Base-by-base conservation (phyloP, 2,888 invertebrate genomes). In the Endomychus coccineus region DNA sequence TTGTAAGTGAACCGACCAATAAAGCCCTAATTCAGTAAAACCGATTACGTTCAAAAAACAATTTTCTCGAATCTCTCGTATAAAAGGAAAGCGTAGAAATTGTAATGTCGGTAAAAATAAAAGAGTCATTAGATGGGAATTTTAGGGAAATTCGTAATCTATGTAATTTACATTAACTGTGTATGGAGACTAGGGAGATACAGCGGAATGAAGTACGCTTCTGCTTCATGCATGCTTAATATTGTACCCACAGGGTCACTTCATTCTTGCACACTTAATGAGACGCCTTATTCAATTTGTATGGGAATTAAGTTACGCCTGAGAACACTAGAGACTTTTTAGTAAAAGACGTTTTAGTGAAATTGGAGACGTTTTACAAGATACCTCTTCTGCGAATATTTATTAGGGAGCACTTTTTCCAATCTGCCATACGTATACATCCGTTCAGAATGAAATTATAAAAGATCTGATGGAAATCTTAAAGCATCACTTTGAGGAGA, bases 221-320 rank as follows among this genome's bases (percentile, higher is more conserved):
- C 31, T 39, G 45, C 45, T 54, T 59, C 59, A 59, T 61, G 58
- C 59, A 61, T 61, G 59, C 59, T 60, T 61, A 61, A 61, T 59
- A 55, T 49, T 48, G 48, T 49, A 51, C 54, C 56, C 56, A 55
- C 55, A 54, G 59, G 59, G 58, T 59, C 61, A 59, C 57, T 59
- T 56, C 52, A 56, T 57, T 58, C 56, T 54, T 54, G 52, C 46
- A 43, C 49, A 51, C 45, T 54, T 58, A 61, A 60, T 58, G 56
- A 58, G 52, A 51, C 50, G 56, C 55, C 57, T 61, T 57, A 59
- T 61, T 60, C 59, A 61, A 61, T 60, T 60, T 59, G 56, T 53
- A 51, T 51, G 50, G 48, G 58, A 59, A 59, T 59, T 58, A 61
- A 56, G 52, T 56, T 51, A 47, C 49, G 50, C 44, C 40, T 48